Base-by-base conservation (phyloP, 92 coral and sea anemone species). In the Metridium senile region DNA sequence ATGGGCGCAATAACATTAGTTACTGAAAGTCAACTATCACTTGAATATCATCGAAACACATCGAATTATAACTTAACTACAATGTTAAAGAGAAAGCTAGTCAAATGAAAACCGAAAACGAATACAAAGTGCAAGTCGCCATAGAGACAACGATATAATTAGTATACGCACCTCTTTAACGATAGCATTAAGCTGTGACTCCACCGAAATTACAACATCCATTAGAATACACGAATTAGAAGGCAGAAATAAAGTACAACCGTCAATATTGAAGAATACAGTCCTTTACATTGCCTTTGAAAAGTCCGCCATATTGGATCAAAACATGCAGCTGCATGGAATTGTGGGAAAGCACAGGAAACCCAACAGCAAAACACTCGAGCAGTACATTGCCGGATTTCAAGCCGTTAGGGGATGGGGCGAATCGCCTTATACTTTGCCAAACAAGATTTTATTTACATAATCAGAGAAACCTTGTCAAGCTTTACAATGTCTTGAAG, bases 161-260 rank as follows among this genome's bases (percentile, higher is more conserved):
- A 54, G 17, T 16, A 9, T 54, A 56, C 78, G 10, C 49, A 93
- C 98, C 89, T 93, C 97, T 51, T 78, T 88, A 53, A 93, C 80
- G 34, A 93, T 73, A 20, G 89, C 90, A 53, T 93, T 93, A 18
- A 93, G 68, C 33, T 93, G 92, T 11, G 92, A 68, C 71, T 93
- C 98, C 39, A 68, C 87, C 4, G 92, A 83, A 66, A 88, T 66
- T 22, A 93, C 98, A 39, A 84, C 92, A 70, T 93, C 97, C 98
- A 93, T 93, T 56, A 13, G 39, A 22, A 30, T 39, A 13, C 13
- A 39, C 49, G 8, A 13, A 39, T 39, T 39, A 4, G 6, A 4
- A 6, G 13, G 49, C 6, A 39, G 13, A 39, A 39, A 13, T 39
- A 13, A 19, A 70, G 57, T 17, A 17, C n/a, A 17, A 54, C 26